A percentile compares a stretch with the other conserved stretches of the same genome.
Evolutionary conservation across 2,888 invertebrate species (phyloP).

Genomic region (Drosophila nr. perissopoda): DNA sequence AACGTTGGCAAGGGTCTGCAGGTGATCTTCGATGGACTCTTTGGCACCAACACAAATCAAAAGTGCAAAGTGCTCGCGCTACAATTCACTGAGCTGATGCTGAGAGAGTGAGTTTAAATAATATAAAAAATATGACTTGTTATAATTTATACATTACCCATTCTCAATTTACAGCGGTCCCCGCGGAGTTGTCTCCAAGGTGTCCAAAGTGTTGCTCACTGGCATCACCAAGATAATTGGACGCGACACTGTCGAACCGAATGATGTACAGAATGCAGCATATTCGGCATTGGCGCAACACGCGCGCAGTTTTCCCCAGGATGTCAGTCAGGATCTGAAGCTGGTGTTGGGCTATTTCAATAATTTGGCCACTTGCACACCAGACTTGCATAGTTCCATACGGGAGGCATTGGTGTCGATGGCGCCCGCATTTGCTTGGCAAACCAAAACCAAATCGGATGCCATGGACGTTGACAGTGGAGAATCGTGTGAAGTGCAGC

Average conservation of each 20-base stretch:
- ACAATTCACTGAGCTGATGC: constrained; percentile 92
- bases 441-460: constrained; percentile 68
- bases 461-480: constrained; percentile 63
- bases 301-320: constrained; percentile 86
- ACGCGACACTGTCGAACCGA: constrained; percentile 81
- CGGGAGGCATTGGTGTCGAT: constrained; percentile 90
- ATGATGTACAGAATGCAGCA: constrained; percentile 86
- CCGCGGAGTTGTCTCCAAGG: constrained; percentile 82
- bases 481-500: constrained; percentile 73
- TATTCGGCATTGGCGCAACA: constrained; percentile 85
- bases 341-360: constrained; percentile 84
- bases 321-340: constrained; percentile 89
- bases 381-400: constrained; percentile 88
- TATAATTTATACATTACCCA: not conserved
- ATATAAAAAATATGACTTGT: not conserved
- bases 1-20: constrained; percentile 93
- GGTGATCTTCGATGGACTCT: constrained; percentile 95
- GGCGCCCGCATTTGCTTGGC: constrained; percentile 88
- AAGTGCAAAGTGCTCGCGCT: constrained; percentile 93
- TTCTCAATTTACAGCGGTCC: constrained; percentile 73
- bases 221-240: constrained; percentile 84
- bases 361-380: constrained; percentile 81
- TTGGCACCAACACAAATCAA: constrained; percentile 92
- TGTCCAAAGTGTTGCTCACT: constrained; percentile 83
- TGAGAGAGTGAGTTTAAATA: constrained; percentile 89